A percentile compares a stretch with the other conserved stretches of the same genome.
These are phyloP conservation scores for Clunio marinus DNA, from an alignment of 2,888 invertebrate species.

Conservation along the genomic window DNA sequence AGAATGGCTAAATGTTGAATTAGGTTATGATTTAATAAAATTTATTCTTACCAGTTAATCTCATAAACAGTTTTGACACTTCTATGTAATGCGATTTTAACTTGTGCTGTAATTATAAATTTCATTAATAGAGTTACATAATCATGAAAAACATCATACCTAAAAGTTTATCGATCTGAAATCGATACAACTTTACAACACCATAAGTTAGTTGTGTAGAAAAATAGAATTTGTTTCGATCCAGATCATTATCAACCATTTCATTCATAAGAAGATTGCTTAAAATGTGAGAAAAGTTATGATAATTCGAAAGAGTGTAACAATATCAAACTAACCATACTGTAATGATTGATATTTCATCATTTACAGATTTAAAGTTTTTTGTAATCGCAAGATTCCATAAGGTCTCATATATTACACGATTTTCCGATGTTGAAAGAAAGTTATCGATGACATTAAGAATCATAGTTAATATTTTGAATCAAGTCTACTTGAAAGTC, in stretches of 20 bases:
- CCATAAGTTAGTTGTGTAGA: slow-evolving; percentile 20
- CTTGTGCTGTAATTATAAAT: slow-evolving; percentile 5
- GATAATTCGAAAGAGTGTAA: not conserved
- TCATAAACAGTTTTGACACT: not conserved
- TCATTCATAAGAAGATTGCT: slow-evolving; percentile 1
- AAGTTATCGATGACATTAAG: slow-evolving; percentile 10
- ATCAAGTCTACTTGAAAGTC: not conserved
- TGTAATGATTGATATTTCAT: not conserved
- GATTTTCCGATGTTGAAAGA: slow-evolving; percentile 18
- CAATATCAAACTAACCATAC: too few species aligned
- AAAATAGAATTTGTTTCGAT: not conserved
- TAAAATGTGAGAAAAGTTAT: not conserved
- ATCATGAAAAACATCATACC: too few species aligned
- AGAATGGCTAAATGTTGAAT: not conserved
- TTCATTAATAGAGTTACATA: slow-evolving; percentile 3
- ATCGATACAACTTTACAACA: not conserved
- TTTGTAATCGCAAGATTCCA: slow-evolving; percentile 24
- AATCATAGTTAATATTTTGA: not conserved
- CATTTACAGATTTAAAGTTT: not conserved
- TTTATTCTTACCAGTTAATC: not conserved
- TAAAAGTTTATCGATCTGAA: slow-evolving; percentile 30
- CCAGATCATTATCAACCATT: not conserved
- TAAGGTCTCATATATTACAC: slow-evolving; percentile 5
- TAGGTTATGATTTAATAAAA: not conserved
- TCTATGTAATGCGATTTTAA: not conserved